Base-by-base conservation (phyloP, 2,797 vertebrate species). In the Emys orbicularis region DNA sequence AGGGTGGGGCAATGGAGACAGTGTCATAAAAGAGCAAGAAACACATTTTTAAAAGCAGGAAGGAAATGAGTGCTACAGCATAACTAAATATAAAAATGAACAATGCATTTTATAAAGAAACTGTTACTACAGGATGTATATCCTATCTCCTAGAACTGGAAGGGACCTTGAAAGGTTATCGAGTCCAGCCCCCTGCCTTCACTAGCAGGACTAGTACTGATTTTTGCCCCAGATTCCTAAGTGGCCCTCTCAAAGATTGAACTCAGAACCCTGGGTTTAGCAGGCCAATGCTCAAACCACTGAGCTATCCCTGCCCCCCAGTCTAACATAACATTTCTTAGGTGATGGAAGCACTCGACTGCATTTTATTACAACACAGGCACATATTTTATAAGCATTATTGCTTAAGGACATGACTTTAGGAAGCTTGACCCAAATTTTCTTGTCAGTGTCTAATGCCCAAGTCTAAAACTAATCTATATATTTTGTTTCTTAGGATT, bases 271-370 rank as follows among this genome's bases (percentile, higher is more conserved):
- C 44, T 44, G 8, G 7, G 44, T 44, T 44, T 44, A 44, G 44
- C 7, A 44, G 44, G 44, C 44, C 44, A 44, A 8, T 8, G 44
- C 44, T 44, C 44, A 44, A 44, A 44, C 44, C 44, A 44, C 44
- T 44, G 44, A 44, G 44, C 44, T 44, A 44, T 44, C 7, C 44
- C 8, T 44, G 7, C 7, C 6, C 44, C 44, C 44, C 41, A 31
- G 54, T 84, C 49, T 86, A 90, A 72, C 84, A 59, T 54, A 25
- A 59, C 31, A 44, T 61, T 89, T 88, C 49, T 37, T 1, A 59
- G 18, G 83, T 23, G 86, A 74, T 5, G 57, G 44, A 81, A 87
- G 52, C 5, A 90, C 50, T 90, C 41, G 81, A 0, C n/a, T 61
- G 49, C 54, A 56, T 34, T 21, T 74, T 74, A 41, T 41, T 2